These are phyloP conservation scores for Daubentonia madagascariensis DNA, from an alignment of 2,113 vertebrate genomes.

Conservation along the genomic window DNA sequence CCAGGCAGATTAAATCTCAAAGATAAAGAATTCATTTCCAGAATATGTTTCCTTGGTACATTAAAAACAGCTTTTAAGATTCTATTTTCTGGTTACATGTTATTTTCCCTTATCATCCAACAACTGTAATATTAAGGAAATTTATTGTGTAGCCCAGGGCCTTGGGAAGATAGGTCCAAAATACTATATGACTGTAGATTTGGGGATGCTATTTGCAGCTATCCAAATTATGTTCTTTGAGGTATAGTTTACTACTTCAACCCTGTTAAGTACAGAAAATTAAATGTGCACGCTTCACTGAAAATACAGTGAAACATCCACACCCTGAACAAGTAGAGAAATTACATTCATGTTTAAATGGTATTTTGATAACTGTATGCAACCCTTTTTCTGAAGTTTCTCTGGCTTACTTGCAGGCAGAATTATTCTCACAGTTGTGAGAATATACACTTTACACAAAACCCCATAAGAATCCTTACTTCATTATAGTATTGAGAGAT, in stretches of 20 bases:
- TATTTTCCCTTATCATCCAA: constrained; percentile 60
- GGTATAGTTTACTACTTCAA: not conserved
- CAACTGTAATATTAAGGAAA: constrained; percentile 57
- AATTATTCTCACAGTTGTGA: not conserved
- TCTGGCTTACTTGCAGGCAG: not conserved
- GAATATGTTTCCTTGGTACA: constrained; percentile 35
- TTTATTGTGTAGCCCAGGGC: constrained; percentile 27
- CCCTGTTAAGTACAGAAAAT: not conserved
- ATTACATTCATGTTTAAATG: not conserved
- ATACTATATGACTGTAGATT: not conserved
- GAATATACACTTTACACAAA: not conserved
- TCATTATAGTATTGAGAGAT: not conserved
- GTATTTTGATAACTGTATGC: not conserved
- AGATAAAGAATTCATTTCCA: constrained; percentile 70
- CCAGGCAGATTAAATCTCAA: constrained; percentile 49
- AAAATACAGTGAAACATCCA: not conserved
- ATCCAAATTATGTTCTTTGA: constrained; percentile 6
- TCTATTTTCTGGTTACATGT: constrained; percentile 39
- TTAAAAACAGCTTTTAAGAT: constrained; percentile 60
- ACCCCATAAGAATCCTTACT: not conserved
- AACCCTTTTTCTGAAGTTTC: not conserved
- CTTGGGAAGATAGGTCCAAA: not conserved
- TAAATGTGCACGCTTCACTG: not conserved
- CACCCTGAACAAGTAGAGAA: not conserved
- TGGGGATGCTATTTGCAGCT: not conserved